These are phyloP conservation scores for Cepphus grylle DNA, from an alignment of 2,113 vertebrate species.

Conservation along the genomic window DNA sequence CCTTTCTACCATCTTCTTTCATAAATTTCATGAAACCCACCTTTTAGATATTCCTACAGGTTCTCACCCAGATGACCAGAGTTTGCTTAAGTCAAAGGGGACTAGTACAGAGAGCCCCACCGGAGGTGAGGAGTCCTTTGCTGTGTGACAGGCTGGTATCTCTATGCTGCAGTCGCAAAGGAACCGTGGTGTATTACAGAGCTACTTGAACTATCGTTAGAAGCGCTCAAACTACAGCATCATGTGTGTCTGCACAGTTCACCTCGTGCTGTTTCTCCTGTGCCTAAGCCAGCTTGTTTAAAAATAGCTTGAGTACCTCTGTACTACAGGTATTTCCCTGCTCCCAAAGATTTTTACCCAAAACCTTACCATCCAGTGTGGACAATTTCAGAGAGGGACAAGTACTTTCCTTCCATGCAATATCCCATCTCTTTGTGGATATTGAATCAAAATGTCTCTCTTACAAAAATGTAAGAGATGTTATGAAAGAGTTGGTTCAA, in stretches of 20 bases:
- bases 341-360: neutral
- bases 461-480: neutral
- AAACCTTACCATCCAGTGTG: neutral
- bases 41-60: neutral
- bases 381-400: neutral
- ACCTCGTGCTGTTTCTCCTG: neutral
- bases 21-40: neutral
- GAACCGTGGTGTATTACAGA: accelerated
- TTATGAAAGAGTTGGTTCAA: neutral
- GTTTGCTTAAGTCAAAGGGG: neutral
- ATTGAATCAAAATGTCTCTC: neutral
- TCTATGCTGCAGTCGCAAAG: neutral
- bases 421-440: neutral
- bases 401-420: neutral
- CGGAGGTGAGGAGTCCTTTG: neutral
- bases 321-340: neutral
- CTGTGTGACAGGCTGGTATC: neutral
- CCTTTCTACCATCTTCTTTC: neutral
- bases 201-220: neutral
- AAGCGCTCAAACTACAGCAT: neutral
- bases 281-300: neutral
- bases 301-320: neutral
- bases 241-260: neutral
- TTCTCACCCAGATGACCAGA: neutral
- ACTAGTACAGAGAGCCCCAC: neutral